Evolutionary conservation across 2,113 vertebrate genomes (phyloP), one percentile per base, ranked within the genome.

Genomic region (Nothobranchius kuhntae): DNA sequence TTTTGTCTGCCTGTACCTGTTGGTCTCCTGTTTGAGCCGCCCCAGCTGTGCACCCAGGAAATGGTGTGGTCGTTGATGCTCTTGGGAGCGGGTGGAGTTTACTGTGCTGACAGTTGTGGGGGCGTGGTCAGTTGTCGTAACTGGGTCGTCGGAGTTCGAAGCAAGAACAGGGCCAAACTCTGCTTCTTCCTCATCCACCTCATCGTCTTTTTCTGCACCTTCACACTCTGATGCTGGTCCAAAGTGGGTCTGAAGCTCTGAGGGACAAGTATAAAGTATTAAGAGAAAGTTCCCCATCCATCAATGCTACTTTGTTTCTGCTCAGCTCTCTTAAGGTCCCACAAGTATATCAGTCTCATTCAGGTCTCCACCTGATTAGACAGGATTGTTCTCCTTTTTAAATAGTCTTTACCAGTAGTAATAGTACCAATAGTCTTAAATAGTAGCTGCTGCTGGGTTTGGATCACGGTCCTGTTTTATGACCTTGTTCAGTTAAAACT

Each of bases 211-310:
- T 51, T 95, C 94, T 0, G 89, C 92, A 4, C 92, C 94, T 80
- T 98, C 95, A 0, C 87, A 91, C 86, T 96, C 95, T 0, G 93
- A 95, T 0, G 91, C 84, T 4, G 95, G 94, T 52, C 96, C 96
- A 42, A 95, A 95, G 87, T 96, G 95, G 65, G 93, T 90, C 77
- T 63, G 94, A 70, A 97, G 93, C 88, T 98, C 96, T 99, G 81
- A 4, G 0, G 21, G 36, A 1, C 6, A 60, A 3, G 10, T 2
- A 1, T 13, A 12, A 4, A 2, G 38, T 30, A 1, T 44, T 46
- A 21, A 21, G 21, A 21, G 21, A 21, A 21, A 21, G 21, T 21
- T 21, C 21, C 21, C 21, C 21, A 21, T 21, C 21, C 21, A 21
- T 21, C 10, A 47, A 26, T 14, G 12, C 14, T 2, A 9, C 14